Percentiles rank a stretch among this genome's conserved stretches.
These are phyloP conservation scores for Saccostrea glomerata DNA, from an alignment of 1,140 invertebrate species.

Conservation along the genomic window DNA sequence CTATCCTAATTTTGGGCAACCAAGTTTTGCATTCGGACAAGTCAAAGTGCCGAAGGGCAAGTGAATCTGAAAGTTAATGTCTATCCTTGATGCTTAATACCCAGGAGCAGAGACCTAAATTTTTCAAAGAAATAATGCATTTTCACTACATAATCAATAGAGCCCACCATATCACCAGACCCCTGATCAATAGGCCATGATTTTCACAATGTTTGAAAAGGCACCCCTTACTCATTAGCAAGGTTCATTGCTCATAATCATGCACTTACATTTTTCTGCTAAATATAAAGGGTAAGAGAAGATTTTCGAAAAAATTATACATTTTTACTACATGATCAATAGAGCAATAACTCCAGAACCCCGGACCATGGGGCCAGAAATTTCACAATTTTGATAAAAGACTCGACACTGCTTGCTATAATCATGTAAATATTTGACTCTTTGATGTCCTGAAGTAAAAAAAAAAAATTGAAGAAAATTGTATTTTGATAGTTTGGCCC, in stretches of 20 bases:
- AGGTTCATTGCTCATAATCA: constrained; percentile 16
- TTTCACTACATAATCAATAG: too few relatives aligned
- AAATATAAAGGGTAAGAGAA: constrained; percentile 16
- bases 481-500: constrained; percentile 9
- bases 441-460: too few relatives aligned
- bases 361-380: not conserved
- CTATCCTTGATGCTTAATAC: constrained; percentile 10
- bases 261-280: constrained; percentile 11
- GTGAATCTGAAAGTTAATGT: not conserved
- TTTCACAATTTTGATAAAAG: too few relatives aligned
- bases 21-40: too few relatives aligned
- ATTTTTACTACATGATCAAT: not conserved
- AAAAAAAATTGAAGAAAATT: constrained; percentile 10
- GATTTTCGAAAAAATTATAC: constrained; percentile 3
- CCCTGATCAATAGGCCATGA: constrained; percentile 14
- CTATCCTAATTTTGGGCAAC: too few relatives aligned
- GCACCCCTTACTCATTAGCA: constrained; percentile 14
- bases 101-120: constrained; percentile 14
- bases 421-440: too few relatives aligned
- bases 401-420: too few relatives aligned
- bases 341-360: constrained; percentile 8
- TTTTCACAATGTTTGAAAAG: not conserved
- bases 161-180: not conserved
- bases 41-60: too few relatives aligned
- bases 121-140: not conserved